A percentile compares a stretch with the other conserved stretches of the same genome.
Evolutionary conservation across 2,113 vertebrate genomes (phyloP).

Genomic region (Parus major): DNA sequence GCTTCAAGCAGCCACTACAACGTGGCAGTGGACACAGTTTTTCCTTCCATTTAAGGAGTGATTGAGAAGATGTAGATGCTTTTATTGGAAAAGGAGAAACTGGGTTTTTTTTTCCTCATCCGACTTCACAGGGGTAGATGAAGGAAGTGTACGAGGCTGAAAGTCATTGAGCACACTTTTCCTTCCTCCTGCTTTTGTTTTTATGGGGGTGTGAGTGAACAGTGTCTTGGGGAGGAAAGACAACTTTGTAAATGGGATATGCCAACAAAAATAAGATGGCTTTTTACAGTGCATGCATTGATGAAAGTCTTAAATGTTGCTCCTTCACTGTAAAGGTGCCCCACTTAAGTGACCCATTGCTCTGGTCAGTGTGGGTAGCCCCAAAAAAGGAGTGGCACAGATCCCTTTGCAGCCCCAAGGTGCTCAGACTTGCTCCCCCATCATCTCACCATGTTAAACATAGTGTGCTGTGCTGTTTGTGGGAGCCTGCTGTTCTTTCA

Average conservation of each 20-base stretch:
- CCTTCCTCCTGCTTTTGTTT: not conserved
- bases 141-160: not conserved
- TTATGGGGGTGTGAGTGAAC: not conserved
- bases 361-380: not conserved
- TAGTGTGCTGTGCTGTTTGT: not conserved
- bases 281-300: not conserved
- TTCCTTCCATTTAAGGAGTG: constrained; percentile 22
- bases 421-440: not conserved
- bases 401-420: not conserved
- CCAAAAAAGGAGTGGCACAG: not conserved
- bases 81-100: constrained; percentile 20
- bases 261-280: not conserved
- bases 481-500: not conserved
- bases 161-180: not conserved
- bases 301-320: not conserved
- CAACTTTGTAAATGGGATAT: not conserved
- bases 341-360: not conserved
- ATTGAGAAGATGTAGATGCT: not conserved
- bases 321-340: not conserved
- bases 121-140: not conserved
- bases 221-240: not conserved
- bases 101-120: not conserved
- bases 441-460: not conserved
- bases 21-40: not conserved
- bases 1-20: not conserved